Percentiles rank a stretch among this genome's conserved stretches.
Conservation (phyloP, 35 echinoderm and acorn worm genomes). For the Diadema setosum region DNA sequence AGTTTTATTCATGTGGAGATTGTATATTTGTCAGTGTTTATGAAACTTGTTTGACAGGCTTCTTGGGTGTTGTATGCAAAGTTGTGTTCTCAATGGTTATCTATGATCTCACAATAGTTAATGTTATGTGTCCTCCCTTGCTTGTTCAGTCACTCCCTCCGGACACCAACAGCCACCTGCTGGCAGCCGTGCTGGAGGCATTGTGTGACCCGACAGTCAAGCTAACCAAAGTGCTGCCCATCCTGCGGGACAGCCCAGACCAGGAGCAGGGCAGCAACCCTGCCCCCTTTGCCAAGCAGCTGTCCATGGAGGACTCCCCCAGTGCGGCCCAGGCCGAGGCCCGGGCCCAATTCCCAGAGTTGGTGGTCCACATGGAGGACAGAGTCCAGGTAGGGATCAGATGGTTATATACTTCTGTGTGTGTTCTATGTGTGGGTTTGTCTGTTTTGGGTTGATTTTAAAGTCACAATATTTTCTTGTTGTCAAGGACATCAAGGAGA, state of each 20-base stretch:
- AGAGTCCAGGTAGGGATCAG: constrained; percentile 44
- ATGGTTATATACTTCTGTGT: too few species aligned
- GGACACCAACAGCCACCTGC: constrained; percentile 49
- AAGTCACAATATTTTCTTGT: too few species aligned
- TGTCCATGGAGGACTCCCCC: constrained; percentile 79
- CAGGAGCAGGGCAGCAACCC: background rate
- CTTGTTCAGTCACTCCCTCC: background rate
- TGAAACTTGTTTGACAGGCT: too few species aligned
- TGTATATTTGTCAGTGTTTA: too few species aligned
- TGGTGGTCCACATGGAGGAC: constrained; percentile 82
- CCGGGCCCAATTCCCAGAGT: constrained; percentile 43
- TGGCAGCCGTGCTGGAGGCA: constrained; percentile 82
- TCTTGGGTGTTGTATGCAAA: too few species aligned
- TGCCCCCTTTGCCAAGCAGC: constrained; percentile 41
- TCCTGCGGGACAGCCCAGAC: constrained; percentile 39
- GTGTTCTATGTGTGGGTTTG: too few species aligned
- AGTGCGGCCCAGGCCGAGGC: constrained; percentile 39
- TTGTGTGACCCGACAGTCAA: constrained; percentile 87
- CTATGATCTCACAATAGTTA: too few species aligned
- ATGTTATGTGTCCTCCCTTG: background rate
- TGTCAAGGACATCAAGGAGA: too few species aligned
- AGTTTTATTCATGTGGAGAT: too few species aligned
- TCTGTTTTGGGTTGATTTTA: too few species aligned
- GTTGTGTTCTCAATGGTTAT: too few species aligned
- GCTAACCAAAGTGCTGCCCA: constrained; percentile 87